A percentile compares a stretch with the other conserved stretches of the same genome.
Evolutionary conservation across 2,113 vertebrate species (phyloP).

Genomic region (Dipodomys ordii): DNA sequence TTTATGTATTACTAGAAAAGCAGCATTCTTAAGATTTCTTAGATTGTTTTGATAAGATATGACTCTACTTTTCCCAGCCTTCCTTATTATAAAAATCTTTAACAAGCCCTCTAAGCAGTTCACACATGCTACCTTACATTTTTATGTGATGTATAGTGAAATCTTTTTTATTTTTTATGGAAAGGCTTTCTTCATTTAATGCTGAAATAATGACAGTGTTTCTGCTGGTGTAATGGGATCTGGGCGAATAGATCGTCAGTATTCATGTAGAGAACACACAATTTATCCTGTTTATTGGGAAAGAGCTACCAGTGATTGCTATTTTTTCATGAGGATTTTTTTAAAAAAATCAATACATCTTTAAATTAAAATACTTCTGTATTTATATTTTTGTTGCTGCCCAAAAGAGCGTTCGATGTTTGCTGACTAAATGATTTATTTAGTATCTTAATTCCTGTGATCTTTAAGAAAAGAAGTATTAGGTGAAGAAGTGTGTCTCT

Average conservation of each 20-base stretch:
- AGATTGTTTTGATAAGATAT: constrained; percentile 84
- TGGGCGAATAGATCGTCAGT: constrained; percentile 22
- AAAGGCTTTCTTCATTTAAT: constrained; percentile 57
- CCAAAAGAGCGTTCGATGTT: neutral
- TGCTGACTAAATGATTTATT: constrained; percentile 29
- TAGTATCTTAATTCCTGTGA: constrained; percentile 16
- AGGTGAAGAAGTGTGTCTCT: neutral
- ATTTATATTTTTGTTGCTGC: constrained; percentile 10
- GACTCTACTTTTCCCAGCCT: constrained; percentile 81
- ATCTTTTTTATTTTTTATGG: constrained; percentile 20
- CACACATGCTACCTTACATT: constrained; percentile 72
- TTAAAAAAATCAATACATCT: neutral
- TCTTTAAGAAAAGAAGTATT: neutral
- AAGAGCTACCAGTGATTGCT: constrained; percentile 52
- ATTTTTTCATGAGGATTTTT: neutral
- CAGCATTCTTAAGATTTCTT: constrained; percentile 83
- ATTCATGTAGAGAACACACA: neutral
- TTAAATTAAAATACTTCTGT: constrained; percentile 29
- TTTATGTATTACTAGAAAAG: constrained; percentile 83
- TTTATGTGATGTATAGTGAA: constrained; percentile 56
- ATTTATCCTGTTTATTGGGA: constrained; percentile 39
- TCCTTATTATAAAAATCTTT: constrained; percentile 77
- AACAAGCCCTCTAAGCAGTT: constrained; percentile 72
- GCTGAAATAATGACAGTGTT: constrained; percentile 62
- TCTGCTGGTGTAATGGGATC: constrained; percentile 24